These are phyloP conservation scores for Pachyseris speciosa DNA, from an alignment of 64 coral and sea anemone genomes.

Conservation along the genomic window DNA sequence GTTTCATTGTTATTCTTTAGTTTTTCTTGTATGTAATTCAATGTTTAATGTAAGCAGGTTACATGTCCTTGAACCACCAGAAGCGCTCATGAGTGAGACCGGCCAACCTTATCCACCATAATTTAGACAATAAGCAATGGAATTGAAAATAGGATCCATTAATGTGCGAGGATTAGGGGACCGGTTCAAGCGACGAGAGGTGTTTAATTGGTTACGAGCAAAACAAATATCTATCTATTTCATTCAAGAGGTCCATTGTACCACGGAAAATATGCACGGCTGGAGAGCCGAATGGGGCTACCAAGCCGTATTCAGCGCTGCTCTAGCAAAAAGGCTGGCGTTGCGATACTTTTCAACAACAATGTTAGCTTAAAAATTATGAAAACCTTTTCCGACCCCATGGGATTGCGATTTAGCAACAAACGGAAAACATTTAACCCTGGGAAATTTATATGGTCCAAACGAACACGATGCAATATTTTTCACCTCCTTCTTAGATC, in stretches of 20 bases:
- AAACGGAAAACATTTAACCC: conserved; percentile 5
- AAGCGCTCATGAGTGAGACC: no score
- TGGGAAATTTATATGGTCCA: conserved; percentile 48
- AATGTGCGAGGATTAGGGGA: conserved; percentile 24
- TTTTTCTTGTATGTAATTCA: no score
- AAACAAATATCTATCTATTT: neutral
- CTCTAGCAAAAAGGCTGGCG: neutral
- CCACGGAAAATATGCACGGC: neutral
- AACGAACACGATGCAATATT: conserved; percentile 32
- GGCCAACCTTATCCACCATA: no score
- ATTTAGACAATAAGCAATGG: neutral
- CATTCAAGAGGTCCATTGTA: conserved; percentile 14
- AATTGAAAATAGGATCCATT: conserved; percentile 6
- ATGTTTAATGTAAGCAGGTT: no score
- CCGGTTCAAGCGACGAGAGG: neutral
- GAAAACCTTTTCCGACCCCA: neutral
- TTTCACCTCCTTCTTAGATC: conserved; percentile 1
- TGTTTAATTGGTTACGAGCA: conserved; percentile 1
- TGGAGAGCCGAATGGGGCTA: conserved; percentile 26
- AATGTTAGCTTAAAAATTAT: conserved; percentile 9
- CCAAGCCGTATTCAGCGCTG: neutral
- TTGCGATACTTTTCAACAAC: conserved; percentile 19
- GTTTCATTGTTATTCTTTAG: no score
- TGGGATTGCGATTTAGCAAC: conserved; percentile 23
- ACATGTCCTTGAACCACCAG: no score